These are phyloP conservation scores for Istiophorus platypterus DNA, from an alignment of 2,113 vertebrate genomes.

Conservation along the genomic window DNA sequence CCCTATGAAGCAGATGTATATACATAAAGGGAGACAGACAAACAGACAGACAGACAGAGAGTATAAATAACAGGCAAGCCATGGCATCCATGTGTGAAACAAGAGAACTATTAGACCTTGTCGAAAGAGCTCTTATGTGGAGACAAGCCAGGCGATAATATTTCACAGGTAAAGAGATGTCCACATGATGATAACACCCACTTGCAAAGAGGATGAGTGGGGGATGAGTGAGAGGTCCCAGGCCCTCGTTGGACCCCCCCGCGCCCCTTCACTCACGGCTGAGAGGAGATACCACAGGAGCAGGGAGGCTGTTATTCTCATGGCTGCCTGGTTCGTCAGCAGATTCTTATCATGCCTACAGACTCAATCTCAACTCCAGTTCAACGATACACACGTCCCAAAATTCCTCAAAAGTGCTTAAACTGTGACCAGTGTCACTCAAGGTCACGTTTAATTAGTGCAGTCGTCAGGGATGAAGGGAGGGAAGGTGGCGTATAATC, in stretches of 20 bases:
- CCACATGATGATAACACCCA: conserved; percentile 59
- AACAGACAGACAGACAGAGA: conserved; percentile 41
- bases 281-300: conserved; percentile 74
- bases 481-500: conserved; percentile 6
- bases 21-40: conserved; percentile 34
- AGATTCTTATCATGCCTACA: conserved; percentile 74
- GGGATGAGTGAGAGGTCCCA: conserved; percentile 76
- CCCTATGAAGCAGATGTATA: conserved; percentile 46
- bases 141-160: conserved; percentile 70
- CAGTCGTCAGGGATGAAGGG: conserved; percentile 31
- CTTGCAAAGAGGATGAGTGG: conserved; percentile 45
- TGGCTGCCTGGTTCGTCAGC: conserved; percentile 70
- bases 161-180: conserved; percentile 80
- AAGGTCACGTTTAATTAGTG: conserved; percentile 64
- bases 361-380: conserved; percentile 20
- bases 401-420: conserved; percentile 48
- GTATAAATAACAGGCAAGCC: conserved; percentile 73
- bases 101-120: conserved; percentile 61
- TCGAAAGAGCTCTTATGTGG: conserved; percentile 59
- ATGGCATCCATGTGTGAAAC: conserved; percentile 66
- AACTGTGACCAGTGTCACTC: conserved; percentile 48
- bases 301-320: conserved; percentile 79
- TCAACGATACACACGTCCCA: conserved; percentile 15
- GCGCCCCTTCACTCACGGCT: conserved; percentile 40
- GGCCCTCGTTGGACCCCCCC: conserved; percentile 31